These are phyloP conservation scores for Atta texana DNA, from an alignment of 1,140 invertebrate species.

Conservation along the genomic window DNA sequence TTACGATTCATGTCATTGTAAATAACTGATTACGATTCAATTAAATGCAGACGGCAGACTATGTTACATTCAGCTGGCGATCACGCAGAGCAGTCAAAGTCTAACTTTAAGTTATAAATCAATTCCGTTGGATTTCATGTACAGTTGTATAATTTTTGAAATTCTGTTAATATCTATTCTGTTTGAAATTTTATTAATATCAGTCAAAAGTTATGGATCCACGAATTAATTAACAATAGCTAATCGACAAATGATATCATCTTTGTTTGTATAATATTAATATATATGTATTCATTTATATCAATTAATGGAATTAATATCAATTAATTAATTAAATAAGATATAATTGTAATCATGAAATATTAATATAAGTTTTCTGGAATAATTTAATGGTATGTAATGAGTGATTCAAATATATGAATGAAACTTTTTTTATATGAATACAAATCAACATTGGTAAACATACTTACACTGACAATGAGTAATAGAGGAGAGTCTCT, in stretches of 20 bases:
- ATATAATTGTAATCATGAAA: not conserved
- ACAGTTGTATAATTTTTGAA: conserved; percentile 24
- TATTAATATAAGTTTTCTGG: not conserved
- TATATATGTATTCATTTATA: not conserved
- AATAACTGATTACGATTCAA: conserved; percentile 41
- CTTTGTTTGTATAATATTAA: not conserved
- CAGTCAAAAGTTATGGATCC: conserved; percentile 17
- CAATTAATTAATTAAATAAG: not conserved
- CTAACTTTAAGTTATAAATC: conserved; percentile 45
- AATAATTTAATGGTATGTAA: not conserved
- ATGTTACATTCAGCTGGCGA: conserved; percentile 15
- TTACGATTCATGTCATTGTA: not conserved
- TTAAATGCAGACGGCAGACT: not conserved
- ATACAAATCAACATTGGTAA: too few relatives aligned
- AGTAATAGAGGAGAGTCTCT: too few relatives aligned
- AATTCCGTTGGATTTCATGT: conserved; percentile 25
- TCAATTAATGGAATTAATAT: not conserved
- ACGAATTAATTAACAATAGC: not conserved
- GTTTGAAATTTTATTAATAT: conserved; percentile 4
- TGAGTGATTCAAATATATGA: too few relatives aligned
- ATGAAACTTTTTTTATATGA: too few relatives aligned
- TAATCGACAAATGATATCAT: not conserved
- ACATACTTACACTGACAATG: too few relatives aligned
- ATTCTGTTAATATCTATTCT: not conserved
- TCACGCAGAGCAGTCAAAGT: conserved; percentile 29